Percentiles rank a stretch among this genome's conserved stretches.
phyloP scores from a whole-genome alignment of 2,888 invertebrate genomes.

The Macrosiphum euphorbiae region DNA sequence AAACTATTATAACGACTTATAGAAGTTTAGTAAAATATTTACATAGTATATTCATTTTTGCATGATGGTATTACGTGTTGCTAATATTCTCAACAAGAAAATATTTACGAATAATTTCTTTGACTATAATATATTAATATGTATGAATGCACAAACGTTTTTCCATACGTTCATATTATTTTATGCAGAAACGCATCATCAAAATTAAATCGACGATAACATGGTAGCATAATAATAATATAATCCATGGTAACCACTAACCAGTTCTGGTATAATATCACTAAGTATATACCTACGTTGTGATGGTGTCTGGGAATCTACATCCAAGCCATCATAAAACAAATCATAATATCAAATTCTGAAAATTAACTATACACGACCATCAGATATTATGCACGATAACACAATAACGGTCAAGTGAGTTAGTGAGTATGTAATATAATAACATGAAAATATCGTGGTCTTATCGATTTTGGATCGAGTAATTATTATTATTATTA shows the following conservation, averaged over 20 bases:
- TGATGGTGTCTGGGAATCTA: not conserved
- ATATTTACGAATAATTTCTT: not conserved
- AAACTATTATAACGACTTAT: not conserved
- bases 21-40: conserved; percentile 5
- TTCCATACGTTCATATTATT: conserved; percentile 2
- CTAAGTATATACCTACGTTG: not conserved
- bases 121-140: not conserved
- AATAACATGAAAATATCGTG: not conserved
- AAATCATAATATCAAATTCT: not conserved
- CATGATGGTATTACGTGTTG: not conserved
- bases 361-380: not conserved
- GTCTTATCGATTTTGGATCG: not conserved
- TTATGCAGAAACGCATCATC: not conserved
- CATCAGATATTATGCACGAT: not conserved
- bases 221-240: not conserved
- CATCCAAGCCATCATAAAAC: not conserved
- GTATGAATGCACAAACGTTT: not conserved
- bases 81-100: not conserved
- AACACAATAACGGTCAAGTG: not conserved
- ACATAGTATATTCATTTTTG: not conserved
- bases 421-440: not conserved
- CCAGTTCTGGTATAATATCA: conserved; percentile 20
- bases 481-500: not conserved
- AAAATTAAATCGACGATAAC: conserved; percentile 20
- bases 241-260: not conserved